Evolutionary conservation across 2,113 vertebrate genomes (phyloP).

Genomic region (Furnarius figulus): DNA sequence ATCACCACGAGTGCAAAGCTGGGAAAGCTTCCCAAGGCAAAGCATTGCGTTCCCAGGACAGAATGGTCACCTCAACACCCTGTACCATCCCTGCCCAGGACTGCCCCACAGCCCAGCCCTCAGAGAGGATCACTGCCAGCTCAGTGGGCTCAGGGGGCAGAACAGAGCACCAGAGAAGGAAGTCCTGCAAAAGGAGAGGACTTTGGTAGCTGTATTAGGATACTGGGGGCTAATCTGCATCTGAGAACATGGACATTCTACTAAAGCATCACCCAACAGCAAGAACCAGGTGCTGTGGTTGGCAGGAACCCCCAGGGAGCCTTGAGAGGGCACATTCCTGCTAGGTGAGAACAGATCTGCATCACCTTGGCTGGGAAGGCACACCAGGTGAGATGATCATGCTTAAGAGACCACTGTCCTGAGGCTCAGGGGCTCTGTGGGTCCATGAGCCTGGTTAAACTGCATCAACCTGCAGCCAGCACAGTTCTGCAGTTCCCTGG

Average conservation of each 20-base stretch:
- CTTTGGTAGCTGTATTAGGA: neutral
- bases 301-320: neutral
- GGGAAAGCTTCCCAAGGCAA: neutral
- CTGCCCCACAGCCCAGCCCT: neutral
- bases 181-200: neutral
- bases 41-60: neutral
- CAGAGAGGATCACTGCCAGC: fast-evolving
- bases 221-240: neutral
- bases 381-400: neutral
- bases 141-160: neutral
- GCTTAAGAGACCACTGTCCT: neutral
- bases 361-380: neutral
- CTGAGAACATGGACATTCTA: neutral
- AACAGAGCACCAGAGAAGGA: neutral
- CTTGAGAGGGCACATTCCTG: neutral
- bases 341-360: neutral
- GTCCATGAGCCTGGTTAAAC: neutral
- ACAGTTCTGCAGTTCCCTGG: neutral
- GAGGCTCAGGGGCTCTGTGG: neutral
- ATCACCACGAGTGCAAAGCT: neutral
- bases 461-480: neutral
- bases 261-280: neutral
- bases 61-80: neutral
- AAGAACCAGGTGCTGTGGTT: neutral
- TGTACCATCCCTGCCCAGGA: neutral